Evolutionary conservation across 2,888 invertebrate genomes (phyloP).

Genomic region (Oligia latruncula): DNA sequence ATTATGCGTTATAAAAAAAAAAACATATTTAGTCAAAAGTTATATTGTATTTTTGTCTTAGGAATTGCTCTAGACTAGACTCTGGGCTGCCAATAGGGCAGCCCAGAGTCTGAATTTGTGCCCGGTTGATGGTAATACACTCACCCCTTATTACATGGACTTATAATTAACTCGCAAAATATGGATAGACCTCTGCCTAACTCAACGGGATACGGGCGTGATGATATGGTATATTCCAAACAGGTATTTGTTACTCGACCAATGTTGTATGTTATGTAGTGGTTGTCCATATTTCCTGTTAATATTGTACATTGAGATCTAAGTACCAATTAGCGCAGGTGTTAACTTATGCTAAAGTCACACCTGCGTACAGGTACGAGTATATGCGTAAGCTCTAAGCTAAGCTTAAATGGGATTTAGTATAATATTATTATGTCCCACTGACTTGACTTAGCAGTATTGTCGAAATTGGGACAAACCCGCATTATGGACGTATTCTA

Average conservation of each 20-base stretch:
- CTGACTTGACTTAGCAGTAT: slow-evolving; percentile 4
- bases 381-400: slow-evolving; percentile 14
- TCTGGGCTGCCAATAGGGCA: too few species aligned
- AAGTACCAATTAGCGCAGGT: slow-evolving; percentile 9
- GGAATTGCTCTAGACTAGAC: too few species aligned
- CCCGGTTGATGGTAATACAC: neutral
- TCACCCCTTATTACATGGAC: too few species aligned
- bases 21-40: neutral
- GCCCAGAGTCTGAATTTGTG: neutral
- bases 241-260: neutral
- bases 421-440: neutral
- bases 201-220: neutral
- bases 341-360: slow-evolving; percentile 26
- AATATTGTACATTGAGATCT: neutral
- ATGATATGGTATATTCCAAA: neutral
- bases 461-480: neutral
- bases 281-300: too few species aligned
- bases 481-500: too few species aligned
- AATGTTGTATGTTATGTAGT: neutral
- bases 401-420: slow-evolving; percentile 29
- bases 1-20: neutral
- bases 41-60: neutral
- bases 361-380: slow-evolving; percentile 35
- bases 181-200: neutral
- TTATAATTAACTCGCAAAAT: neutral